phyloP scores from a whole-genome alignment of 37 sponge, comb jelly and placozoan species.

The Ephydatia muelleri region DNA sequence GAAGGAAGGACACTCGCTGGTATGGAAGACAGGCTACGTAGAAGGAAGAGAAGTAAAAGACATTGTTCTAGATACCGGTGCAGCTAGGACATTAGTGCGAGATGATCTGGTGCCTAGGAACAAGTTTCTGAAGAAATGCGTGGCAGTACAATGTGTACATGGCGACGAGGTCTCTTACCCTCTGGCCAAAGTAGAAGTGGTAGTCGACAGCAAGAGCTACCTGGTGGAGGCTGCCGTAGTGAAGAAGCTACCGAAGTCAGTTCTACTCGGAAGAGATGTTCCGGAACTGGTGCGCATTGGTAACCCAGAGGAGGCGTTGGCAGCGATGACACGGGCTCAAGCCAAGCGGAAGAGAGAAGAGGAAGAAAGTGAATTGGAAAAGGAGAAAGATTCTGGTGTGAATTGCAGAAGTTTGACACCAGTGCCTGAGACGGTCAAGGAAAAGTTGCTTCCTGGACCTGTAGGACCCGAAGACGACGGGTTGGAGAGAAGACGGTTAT shows the following conservation, averaged over 20 bases:
- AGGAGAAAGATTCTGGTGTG: background rate
- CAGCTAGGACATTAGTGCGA: slow-evolving; percentile 26
- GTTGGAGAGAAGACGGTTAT: no score
- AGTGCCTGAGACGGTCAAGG: no score
- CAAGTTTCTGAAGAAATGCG: background rate
- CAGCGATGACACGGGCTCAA: slow-evolving; percentile 19
- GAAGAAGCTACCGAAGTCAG: slow-evolving; percentile 10
- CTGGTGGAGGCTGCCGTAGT: slow-evolving; percentile 23
- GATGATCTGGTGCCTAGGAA: slow-evolving; percentile 15
- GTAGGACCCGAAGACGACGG: no score
- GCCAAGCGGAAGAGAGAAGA: slow-evolving; percentile 9
- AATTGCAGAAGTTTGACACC: no score
- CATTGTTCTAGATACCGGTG: slow-evolving; percentile 44
- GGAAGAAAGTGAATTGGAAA: background rate
- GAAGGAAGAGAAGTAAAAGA: slow-evolving; percentile 5
- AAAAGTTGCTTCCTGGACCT: no score
- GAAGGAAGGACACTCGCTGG: no score
- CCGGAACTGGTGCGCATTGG: slow-evolving; percentile 11
- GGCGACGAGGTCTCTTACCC: slow-evolving; percentile 31
- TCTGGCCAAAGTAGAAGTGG: slow-evolving; percentile 26
- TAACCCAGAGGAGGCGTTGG: background rate
- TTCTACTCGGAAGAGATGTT: slow-evolving; percentile 42
- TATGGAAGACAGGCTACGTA: background rate
- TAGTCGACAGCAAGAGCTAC: background rate
- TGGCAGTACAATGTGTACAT: slow-evolving; percentile 32